These are phyloP conservation scores for Fulmarus glacialis DNA, from an alignment of 2,113 vertebrate genomes.

Conservation along the genomic window DNA sequence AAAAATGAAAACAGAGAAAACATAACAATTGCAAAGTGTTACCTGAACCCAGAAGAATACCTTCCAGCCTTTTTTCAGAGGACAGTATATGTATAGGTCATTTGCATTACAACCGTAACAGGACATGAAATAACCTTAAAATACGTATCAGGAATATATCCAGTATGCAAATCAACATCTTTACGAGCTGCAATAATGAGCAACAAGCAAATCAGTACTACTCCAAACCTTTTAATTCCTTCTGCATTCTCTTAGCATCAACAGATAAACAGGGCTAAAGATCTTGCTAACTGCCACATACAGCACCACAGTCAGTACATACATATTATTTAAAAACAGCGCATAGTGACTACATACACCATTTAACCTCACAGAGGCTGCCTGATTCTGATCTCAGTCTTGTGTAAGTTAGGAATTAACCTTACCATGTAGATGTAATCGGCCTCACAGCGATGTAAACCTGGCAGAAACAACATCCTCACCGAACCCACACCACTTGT, in stretches of 20 bases:
- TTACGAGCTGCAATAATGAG: constrained; percentile 15
- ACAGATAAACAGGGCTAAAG: not conserved
- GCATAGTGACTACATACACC: not conserved
- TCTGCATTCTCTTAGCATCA: not conserved
- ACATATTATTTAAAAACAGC: not conserved
- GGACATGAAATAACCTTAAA: constrained; percentile 30
- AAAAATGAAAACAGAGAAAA: not conserved
- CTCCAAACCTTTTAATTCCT: constrained; percentile 33
- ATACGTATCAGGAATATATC: not conserved
- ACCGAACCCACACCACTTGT: not conserved
- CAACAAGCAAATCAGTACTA: not conserved
- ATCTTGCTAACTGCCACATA: not conserved
- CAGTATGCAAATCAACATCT: constrained; percentile 7
- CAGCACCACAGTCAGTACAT: not conserved
- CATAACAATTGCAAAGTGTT: not conserved
- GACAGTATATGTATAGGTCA: not conserved
- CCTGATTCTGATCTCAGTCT: not conserved
- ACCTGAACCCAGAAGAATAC: not conserved
- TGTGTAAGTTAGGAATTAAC: not conserved
- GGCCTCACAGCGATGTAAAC: not conserved
- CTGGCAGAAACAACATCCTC: not conserved
- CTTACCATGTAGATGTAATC: not conserved
- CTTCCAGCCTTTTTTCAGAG: not conserved
- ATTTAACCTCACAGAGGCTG: not conserved
- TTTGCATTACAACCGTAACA: not conserved